phyloP scores from a whole-genome alignment of 2,113 vertebrate genomes.

The Delphinapterus leucas region DNA sequence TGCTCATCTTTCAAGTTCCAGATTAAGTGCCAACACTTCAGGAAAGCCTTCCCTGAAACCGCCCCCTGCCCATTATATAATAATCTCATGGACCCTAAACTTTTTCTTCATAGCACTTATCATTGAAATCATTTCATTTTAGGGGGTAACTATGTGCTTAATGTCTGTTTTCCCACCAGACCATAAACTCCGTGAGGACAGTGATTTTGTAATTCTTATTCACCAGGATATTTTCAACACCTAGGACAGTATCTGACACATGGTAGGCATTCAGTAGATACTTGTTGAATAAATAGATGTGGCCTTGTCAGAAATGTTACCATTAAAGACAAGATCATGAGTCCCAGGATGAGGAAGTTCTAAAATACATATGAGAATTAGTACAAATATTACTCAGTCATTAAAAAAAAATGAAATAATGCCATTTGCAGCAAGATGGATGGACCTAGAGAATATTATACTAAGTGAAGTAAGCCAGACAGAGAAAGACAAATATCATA shows the following conservation, averaged over 20 bases:
- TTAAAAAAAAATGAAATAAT: too few relatives aligned
- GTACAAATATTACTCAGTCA: too few relatives aligned
- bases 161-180: neutral
- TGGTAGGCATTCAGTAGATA: neutral
- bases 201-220: neutral
- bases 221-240: neutral
- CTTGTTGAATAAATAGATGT: neutral
- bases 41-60: neutral
- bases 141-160: neutral
- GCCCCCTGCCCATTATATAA: neutral
- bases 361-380: neutral
- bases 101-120: neutral
- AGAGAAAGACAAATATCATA: too few relatives aligned
- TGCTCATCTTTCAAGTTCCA: neutral
- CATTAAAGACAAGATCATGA: neutral
- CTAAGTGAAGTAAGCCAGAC: too few relatives aligned
- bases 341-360: neutral
- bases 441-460: too few relatives aligned
- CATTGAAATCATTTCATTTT: neutral
- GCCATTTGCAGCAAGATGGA: too few relatives aligned
- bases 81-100: neutral
- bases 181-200: neutral
- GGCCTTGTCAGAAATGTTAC: neutral
- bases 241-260: neutral
- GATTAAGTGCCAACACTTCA: neutral